phyloP scores from a whole-genome alignment of 1,140 invertebrate genomes.

The Drosophila yakuba region DNA sequence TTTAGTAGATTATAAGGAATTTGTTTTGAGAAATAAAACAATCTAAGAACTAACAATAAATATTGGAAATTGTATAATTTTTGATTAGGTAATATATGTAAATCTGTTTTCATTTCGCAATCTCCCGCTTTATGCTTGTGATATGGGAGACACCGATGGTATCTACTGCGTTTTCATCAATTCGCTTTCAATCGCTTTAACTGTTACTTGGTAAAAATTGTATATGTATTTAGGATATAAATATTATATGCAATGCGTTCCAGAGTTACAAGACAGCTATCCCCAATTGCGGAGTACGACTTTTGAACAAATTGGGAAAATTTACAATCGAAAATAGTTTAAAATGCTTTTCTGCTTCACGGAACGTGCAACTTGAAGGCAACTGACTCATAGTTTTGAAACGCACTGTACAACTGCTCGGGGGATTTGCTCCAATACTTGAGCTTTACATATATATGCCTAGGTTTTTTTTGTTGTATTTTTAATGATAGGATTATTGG shows the following conservation, averaged over 20 bases:
- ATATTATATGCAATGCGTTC: slow-evolving; percentile 30
- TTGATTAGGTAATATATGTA: slow-evolving; percentile 42
- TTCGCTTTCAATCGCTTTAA: slow-evolving; percentile 6
- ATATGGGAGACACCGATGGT: slow-evolving; percentile 35
- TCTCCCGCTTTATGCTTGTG: slow-evolving; percentile 23
- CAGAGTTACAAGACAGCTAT: not conserved
- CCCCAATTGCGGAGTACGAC: not conserved
- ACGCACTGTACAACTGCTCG: slow-evolving; percentile 36
- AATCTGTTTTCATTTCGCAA: slow-evolving; percentile 40
- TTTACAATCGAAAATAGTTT: not conserved
- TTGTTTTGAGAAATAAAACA: slow-evolving; percentile 24
- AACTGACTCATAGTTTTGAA: slow-evolving; percentile 1
- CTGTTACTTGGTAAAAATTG: slow-evolving; percentile 40
- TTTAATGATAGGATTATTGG: slow-evolving; percentile 50
- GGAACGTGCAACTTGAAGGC: not conserved
- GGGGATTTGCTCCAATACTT: slow-evolving; percentile 41
- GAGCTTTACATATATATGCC: slow-evolving; percentile 49
- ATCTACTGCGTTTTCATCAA: slow-evolving; percentile 31
- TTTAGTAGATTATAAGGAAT: slow-evolving; percentile 21
- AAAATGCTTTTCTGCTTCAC: not conserved
- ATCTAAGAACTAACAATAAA: slow-evolving; percentile 47
- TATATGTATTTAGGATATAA: slow-evolving; percentile 38
- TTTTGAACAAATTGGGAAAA: not conserved
- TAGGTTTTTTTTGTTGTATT: slow-evolving; percentile 20
- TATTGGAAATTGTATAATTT: slow-evolving; percentile 40